Percentiles rank a stretch among this genome's conserved stretches.
Evolutionary conservation across 2,797 vertebrate species (phyloP).

Genomic region (Eleutherodactylus coqui): DNA sequence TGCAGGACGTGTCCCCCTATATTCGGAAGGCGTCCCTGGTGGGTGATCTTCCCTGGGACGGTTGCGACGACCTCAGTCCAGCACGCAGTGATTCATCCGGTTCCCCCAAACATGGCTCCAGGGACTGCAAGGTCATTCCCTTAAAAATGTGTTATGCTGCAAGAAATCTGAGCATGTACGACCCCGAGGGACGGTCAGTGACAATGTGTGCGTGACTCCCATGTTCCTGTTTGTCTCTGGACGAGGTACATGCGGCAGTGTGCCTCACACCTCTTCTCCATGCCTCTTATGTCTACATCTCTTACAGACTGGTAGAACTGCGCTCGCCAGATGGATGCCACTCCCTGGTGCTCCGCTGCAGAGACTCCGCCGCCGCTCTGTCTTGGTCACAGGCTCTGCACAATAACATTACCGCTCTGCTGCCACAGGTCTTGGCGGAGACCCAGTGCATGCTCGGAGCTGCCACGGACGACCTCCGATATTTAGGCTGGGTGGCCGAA

Average conservation of each 20-base stretch:
- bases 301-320: constrained; percentile 88
- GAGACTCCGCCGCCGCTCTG: constrained; percentile 86
- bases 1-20: constrained; percentile 94
- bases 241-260: constrained; percentile 1
- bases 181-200: constrained; percentile 92
- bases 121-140: constrained; percentile 90
- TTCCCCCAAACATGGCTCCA: constrained; percentile 85
- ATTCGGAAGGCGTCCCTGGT: constrained; percentile 93
- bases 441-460: constrained; percentile 87
- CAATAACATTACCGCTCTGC: constrained; percentile 91
- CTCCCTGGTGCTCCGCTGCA: constrained; percentile 91
- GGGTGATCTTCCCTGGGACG: constrained; percentile 92
- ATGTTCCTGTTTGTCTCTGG: constrained; percentile 5
- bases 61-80: constrained; percentile 80
- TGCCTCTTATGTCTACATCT: constrained; percentile 19
- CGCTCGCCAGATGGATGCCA: constrained; percentile 94
- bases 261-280: constrained; percentile 47
- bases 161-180: constrained; percentile 94
- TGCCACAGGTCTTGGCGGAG: constrained; percentile 90
- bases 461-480: constrained; percentile 84
- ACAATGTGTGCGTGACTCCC: constrained; percentile 17
- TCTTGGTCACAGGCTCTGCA: constrained; percentile 95
- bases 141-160: constrained; percentile 97
- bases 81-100: constrained; percentile 88
- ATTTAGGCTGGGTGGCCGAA: constrained; percentile 94